Evolutionary conservation across 2,113 vertebrate species (phyloP), one percentile per base, ranked within the genome.

Genomic region (Aix galericulata): DNA sequence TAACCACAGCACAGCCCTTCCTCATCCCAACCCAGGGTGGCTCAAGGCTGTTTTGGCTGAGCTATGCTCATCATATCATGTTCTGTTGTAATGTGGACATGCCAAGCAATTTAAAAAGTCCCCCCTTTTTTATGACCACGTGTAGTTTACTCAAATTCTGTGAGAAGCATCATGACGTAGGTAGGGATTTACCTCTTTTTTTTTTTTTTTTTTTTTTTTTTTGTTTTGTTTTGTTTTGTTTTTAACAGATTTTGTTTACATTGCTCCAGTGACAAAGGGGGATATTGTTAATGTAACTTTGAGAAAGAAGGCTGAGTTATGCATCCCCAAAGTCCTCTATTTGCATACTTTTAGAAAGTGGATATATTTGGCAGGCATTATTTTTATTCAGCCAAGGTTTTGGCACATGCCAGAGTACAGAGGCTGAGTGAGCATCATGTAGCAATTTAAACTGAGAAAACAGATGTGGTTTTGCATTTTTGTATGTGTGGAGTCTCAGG

Each of bases 401-500:
- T 97, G 95, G 96, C 96, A 95, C 89, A 96, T 95, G 74, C 77
- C 85, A 53, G 68, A 91, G 71, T 90, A 92, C 60, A 95, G 94
- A 96, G 93, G 48, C 92, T 92, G 83, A 90, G 74, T 82, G 91
- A 95, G 67, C 94, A 96, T 89, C 79, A 36, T 90, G 53, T 60
- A 96, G 72, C 80, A 93, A 96, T 94, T 97, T 95, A 94, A 95
- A 96, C 79, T 67, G 82, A 87, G 87, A 93, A 95, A 96, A 95
- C 96, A 96, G 96, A 96, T 97, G 93, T 96, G 96, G 53, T 72
- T 96, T 95, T 96, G 59, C 66, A 87, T 96, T 96, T 93, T 86
- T 73, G 82, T 97, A 83, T 69, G 82, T 55, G 40, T 94, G 85
- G 67, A 94, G 48, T 96, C 91, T 91, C 68, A 74, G 68, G 38